These are phyloP conservation scores for Heliothis virescens DNA, from an alignment of 1,140 invertebrate species.

Conservation along the genomic window DNA sequence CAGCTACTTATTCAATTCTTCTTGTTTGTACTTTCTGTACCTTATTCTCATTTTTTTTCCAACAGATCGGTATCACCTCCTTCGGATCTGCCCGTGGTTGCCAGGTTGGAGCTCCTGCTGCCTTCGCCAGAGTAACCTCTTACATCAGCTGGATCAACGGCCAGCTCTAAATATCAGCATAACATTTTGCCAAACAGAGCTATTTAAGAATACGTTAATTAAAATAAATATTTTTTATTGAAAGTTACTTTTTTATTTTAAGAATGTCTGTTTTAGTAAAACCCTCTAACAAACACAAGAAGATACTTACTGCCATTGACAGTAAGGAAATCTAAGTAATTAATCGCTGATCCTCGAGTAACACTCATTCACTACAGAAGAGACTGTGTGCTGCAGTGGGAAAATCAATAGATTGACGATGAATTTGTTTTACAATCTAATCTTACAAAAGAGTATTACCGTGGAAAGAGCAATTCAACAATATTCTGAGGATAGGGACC, in stretches of 20 bases:
- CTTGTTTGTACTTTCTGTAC: not conserved
- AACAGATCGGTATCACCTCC: constrained; percentile 84
- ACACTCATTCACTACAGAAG: no score
- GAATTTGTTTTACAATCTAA: no score
- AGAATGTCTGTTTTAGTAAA: no score
- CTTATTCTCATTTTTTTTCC: constrained; percentile 2
- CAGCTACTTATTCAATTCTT: not conserved
- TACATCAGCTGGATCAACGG: constrained; percentile 76
- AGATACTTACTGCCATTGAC: no score
- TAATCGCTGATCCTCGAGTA: no score
- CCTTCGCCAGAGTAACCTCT: constrained; percentile 79
- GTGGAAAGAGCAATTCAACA: no score
- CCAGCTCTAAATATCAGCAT: not conserved
- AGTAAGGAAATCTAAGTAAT: no score
- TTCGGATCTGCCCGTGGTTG: constrained; percentile 84
- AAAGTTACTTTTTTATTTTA: not conserved
- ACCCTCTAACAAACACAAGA: no score
- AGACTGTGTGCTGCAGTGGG: no score
- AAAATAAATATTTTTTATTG: not conserved
- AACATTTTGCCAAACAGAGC: not conserved
- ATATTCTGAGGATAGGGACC: no score
- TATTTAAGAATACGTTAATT: not conserved
- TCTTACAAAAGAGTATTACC: no score
- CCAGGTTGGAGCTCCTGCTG: constrained; percentile 77
- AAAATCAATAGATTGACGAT: no score